Evolutionary conservation across 2,113 vertebrate species (phyloP).

Genomic region (Myanophis thanlyinensis): DNA sequence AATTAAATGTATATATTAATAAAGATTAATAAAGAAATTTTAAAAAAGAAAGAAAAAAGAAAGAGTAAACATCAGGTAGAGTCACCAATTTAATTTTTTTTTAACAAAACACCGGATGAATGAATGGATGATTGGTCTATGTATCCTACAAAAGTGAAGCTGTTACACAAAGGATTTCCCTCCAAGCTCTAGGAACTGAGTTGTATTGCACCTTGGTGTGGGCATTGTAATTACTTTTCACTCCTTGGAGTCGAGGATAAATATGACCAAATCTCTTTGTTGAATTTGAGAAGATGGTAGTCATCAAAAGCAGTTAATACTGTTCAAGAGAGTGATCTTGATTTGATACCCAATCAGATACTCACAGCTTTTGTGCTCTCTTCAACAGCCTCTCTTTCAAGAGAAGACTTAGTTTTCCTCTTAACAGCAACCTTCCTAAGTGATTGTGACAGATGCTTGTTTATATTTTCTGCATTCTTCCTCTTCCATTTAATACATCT

Average conservation of each 20-base stretch:
- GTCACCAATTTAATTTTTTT: neutral
- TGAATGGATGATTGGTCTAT: neutral
- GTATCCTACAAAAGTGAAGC: neutral
- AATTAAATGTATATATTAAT: no score
- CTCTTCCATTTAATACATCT: neutral
- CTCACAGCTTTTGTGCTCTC: neutral
- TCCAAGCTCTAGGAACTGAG: neutral
- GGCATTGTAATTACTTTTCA: neutral
- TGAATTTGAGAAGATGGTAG: neutral
- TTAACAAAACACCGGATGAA: neutral
- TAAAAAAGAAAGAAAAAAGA: no score
- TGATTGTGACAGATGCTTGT: neutral
- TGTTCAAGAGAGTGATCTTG: neutral
- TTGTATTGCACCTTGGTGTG: neutral
- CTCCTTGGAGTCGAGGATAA: neutral
- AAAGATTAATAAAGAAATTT: no score
- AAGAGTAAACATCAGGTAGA: neutral
- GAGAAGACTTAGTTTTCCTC: neutral
- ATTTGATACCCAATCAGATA: neutral
- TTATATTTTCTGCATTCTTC: neutral
- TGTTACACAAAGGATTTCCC: neutral
- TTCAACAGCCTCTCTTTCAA: neutral
- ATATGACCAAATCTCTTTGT: neutral
- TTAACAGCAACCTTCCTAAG: neutral
- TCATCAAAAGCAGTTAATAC: neutral